A percentile compares a stretch with the other conserved stretches of the same genome.
These are phyloP conservation scores for Semnornis frantzii DNA, from an alignment of 2,113 vertebrate genomes.

Conservation along the genomic window DNA sequence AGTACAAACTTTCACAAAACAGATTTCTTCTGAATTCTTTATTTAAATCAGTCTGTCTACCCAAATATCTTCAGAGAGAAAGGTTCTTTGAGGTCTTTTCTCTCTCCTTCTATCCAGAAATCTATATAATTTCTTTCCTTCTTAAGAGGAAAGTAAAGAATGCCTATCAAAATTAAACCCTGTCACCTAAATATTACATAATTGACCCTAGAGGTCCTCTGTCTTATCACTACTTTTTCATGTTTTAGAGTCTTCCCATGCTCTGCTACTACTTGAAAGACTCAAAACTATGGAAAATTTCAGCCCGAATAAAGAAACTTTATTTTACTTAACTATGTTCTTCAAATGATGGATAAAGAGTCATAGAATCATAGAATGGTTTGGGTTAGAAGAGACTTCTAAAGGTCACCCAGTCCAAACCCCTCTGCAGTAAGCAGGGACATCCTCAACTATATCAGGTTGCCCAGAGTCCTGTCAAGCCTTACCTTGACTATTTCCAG, in stretches of 20 bases:
- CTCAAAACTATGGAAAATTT: neutral
- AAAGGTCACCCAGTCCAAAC: too few species aligned
- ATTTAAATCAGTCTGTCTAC: neutral
- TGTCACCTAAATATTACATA: neutral
- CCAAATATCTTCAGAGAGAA: neutral
- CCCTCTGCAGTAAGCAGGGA: too few species aligned
- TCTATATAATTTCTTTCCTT: neutral
- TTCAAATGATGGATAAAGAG: neutral
- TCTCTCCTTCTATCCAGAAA: neutral
- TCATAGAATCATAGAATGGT: too few species aligned
- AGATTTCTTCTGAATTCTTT: neutral
- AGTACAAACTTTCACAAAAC: neutral
- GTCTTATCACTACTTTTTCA: neutral
- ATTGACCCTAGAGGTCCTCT: neutral
- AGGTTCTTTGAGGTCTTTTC: neutral
- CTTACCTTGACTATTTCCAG: too few species aligned
- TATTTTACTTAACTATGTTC: neutral
- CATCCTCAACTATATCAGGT: too few species aligned
- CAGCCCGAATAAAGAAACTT: neutral
- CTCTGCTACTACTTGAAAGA: neutral
- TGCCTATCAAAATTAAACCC: neutral
- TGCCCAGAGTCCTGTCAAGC: too few species aligned
- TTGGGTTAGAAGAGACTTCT: too few species aligned
- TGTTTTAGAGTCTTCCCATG: neutral
- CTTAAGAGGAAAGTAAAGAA: neutral